Base-by-base conservation (phyloP, 2,888 invertebrate genomes). In the Tanytarsus gracilentus region DNA sequence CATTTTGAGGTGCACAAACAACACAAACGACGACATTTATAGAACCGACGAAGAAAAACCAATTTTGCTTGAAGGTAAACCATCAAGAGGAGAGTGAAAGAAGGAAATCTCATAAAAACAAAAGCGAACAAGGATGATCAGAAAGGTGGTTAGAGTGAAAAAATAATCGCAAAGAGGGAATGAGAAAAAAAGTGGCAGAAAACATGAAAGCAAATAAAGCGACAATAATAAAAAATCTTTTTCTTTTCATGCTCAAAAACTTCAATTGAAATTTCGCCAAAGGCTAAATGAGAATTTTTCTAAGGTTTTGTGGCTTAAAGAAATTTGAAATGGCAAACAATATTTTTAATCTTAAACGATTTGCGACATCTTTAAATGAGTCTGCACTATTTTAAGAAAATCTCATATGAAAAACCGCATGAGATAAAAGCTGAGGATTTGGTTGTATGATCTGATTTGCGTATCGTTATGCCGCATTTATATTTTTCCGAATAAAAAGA, bases 11-110 rank as follows among this genome's bases (percentile, higher is more conserved):
- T 44, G 44, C 23, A 36, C 33, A 33, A 53, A 53, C 27, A 29
- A 5, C 40, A 16, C 40, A n/a, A 16, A 40, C 40, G 40, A 40
- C 40, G 40, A 40, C 40, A 16, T n/a, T 4, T 11, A 39, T 39
- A 14, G 30, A 51, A 16, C 16, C 29, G 23, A 29, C 29, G 29
- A 29, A 29, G 29, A 51, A 56, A 56, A 56, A 56, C 55, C 55
- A 56, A 56, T 56, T 56, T 56, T 36, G 55, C 55, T 56, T 40
- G 27, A 56, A 56, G 55, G 40, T 40, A 56, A 55, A 39, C 55
- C 40, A 40, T 39, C 44, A 23, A 44, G 21, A 21, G 23, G 18
- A 21, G 23, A 44, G 40, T 21, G 11, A 18, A 9, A 44, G 23
- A 14, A 18, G 18, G 18, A 21, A 21, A 44, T 44, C 44, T 44